A percentile compares a stretch with the other conserved stretches of the same genome.
Conservation (phyloP, 1,140 invertebrate genomes). For the Dinoponera quadriceps region DNA sequence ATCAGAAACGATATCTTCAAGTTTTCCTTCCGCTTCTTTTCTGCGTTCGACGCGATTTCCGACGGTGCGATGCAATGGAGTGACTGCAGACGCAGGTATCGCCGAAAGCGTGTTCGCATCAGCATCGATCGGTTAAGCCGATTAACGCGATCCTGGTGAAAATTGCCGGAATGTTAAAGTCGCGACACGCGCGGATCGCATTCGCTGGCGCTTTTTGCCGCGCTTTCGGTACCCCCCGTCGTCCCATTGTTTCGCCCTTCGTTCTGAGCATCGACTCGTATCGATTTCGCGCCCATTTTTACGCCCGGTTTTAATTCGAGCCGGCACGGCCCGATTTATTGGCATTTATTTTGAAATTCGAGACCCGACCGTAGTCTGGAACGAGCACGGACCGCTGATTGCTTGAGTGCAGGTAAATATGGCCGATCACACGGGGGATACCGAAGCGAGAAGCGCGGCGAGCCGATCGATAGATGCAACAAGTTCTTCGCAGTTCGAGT, state of each 20-base stretch:
- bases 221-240: slow-evolving; percentile 11
- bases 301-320: slow-evolving; percentile 74
- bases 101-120: background rate
- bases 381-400: slow-evolving; percentile 63
- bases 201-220: slow-evolving; percentile 28
- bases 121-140: slow-evolving; percentile 10
- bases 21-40: too few species aligned
- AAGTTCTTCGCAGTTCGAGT: background rate
- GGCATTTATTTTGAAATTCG: slow-evolving; percentile 80
- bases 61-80: too few species aligned
- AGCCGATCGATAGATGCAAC: background rate
- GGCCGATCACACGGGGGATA: background rate
- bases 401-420: slow-evolving; percentile 63
- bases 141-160: slow-evolving; percentile 15
- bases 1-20: too few species aligned
- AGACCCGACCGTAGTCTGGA: slow-evolving; percentile 66
- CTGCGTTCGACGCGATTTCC: too few species aligned
- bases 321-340: slow-evolving; percentile 76
- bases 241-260: slow-evolving; percentile 54
- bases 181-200: slow-evolving; percentile 22
- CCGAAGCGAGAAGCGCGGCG: background rate
- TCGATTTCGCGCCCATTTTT: slow-evolving; percentile 74
- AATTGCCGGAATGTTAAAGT: slow-evolving; percentile 37
- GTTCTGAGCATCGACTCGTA: slow-evolving; percentile 64
- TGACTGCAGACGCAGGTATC: background rate